Conservation (phyloP, 1,140 invertebrate species). For the Pteromalus puparum region DNA sequence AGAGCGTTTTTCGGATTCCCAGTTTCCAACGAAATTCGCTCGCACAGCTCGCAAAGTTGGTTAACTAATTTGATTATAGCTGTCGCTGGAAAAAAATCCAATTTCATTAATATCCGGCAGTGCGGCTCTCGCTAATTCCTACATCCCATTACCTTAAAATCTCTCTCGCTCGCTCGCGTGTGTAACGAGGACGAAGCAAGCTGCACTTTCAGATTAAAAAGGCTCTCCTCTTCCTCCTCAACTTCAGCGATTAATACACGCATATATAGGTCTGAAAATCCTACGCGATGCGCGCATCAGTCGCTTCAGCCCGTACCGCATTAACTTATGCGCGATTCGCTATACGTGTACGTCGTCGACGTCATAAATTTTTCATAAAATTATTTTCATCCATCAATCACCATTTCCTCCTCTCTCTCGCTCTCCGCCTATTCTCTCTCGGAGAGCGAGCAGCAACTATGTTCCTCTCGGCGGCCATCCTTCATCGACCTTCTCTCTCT, state of each 20-base stretch:
- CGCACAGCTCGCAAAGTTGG: no score
- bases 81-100: no score
- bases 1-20: no score
- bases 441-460: no score
- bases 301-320: neutral
- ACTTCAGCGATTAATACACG: neutral
- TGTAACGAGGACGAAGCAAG: no score
- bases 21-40: no score
- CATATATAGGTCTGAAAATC: neutral
- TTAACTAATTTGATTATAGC: no score
- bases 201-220: no score
- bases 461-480: conserved; percentile 2
- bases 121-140: neutral
- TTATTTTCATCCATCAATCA: conserved; percentile 46
- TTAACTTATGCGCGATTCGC: conserved; percentile 21
- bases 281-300: neutral
- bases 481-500: conserved; percentile 19
- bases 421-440: neutral
- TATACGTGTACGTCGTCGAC: neutral
- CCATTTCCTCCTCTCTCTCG: conserved; percentile 24
- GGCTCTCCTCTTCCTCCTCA: neutral
- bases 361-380: conserved; percentile 47
- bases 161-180: neutral
- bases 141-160: neutral
- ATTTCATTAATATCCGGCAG: no score